Evolutionary conservation across 2,888 invertebrate species (phyloP), one percentile per base, ranked within the genome.

Genomic region (Mesorhabditis sp.): DNA sequence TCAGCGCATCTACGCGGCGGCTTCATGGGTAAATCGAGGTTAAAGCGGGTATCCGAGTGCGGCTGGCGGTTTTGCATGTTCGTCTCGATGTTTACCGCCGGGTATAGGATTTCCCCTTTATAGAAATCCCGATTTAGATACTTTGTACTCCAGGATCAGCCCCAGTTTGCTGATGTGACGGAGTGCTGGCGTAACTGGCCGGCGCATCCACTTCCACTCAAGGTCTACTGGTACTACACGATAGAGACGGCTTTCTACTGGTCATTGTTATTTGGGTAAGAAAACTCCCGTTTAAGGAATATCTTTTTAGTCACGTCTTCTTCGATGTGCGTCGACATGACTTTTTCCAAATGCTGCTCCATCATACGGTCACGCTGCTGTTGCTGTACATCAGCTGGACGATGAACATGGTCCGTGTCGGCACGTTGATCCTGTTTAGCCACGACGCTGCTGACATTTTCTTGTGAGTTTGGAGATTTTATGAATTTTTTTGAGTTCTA

Each of bases 181-280:
- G 82, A 83, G 66, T 82, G 83, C 70, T 84, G 82, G 80, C 72
- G 74, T 13, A 77, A 80, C 45, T 84, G 81, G 79, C 84, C 84
- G 13, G 76, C 76, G 67, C 84, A 85, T 65, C 77, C 95, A 41
- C 90, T 92, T 10, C 88, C 86, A 76, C 94, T 93, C 84, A 88
- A 94, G 65, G 95, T 94, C 93, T 95, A 81, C 81, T 79, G 75
- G 75, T 94, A 97, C 88, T 98, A 97, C 89, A 94, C 96, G 91
- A 89, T 94, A 76, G 94, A 94, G 65, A 90, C 93, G 86, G 91
- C 93, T 45, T 96, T 96, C 88, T 98, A 97, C 87, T 95, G 94
- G 93, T 66, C 76, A 10, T 65, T 76, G 1, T 61, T 72, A 45
- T 74, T 76, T 64, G 75, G 76, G 76, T 77, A 45, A 62, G 68